Evolutionary conservation across 2,888 invertebrate species (phyloP), one percentile per base, ranked within the genome.

Genomic region (Paralinhomoeus sp.): DNA sequence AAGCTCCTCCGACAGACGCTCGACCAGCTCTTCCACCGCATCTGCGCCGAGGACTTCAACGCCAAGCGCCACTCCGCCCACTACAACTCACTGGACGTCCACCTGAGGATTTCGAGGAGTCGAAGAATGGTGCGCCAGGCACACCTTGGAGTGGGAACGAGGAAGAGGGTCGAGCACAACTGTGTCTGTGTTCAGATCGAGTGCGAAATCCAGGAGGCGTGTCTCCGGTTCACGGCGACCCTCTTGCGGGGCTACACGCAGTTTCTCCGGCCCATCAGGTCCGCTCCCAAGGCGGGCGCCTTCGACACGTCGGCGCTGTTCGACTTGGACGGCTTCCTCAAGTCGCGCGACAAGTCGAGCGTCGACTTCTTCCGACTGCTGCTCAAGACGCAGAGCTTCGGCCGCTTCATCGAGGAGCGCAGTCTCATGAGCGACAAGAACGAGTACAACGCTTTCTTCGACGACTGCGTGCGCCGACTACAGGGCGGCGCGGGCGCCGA

Each of bases 351-450:
- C 64, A 82, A 81, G 69, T 75, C 55, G 20, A 15, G 42, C 2
- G 43, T 48, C 1, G 58, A 57, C 12, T 60, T 60, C 47, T 60
- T 54, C 44, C 40, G 40, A 2, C 7, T 9, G 33, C 57, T 60
- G 48, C 47, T 48, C 15, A 54, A 54, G 22, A 60, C 60, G 1
- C 59, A 57, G 41, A 54, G 54, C n/a, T 60, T 60, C 43, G 54
- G 50, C 51, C 76, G 89, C 42, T 97, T 99, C 66, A 91, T 99
- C 50, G 93, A 97, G 65, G 97, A 97, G 64, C 73, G 93, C 21
- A 89, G 89, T 53, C 93, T 99, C 67, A 85, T 91, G 1, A 85
- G 87, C n/a, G 91, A 91, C 61, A 53, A 54, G 44, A 91, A 93
- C 67, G 83, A 84, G 48, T 83, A 85, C 40, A 69, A 97, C 45